A percentile compares a stretch with the other conserved stretches of the same genome.
Conservation (phyloP, 2,888 invertebrate species). For the Coelogynopora nodosa region DNA sequence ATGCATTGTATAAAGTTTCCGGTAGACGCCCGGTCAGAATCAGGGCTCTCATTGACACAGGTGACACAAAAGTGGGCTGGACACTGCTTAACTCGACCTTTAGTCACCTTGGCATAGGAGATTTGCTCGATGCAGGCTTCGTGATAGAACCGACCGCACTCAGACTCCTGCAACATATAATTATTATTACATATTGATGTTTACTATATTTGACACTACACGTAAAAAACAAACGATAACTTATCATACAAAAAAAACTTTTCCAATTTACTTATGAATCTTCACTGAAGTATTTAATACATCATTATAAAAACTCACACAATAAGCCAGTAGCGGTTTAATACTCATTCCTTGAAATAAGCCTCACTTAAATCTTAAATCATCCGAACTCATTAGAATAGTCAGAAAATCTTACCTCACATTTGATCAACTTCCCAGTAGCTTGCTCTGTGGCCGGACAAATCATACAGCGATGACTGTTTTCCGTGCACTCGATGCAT, state of each 20-base stretch:
- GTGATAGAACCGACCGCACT: constrained; percentile 33
- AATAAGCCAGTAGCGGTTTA: no score
- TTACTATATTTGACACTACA: no score
- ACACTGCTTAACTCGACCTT: not conserved
- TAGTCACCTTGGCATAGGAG: not conserved
- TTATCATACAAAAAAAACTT: no score
- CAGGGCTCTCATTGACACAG: constrained; percentile 1
- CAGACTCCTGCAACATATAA: not conserved
- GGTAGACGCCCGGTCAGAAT: not conserved
- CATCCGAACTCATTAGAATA: no score
- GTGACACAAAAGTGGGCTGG: constrained; percentile 27
- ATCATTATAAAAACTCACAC: no score
- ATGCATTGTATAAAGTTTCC: constrained; percentile 18
- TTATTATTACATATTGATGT: no score
- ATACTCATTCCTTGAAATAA: no score
- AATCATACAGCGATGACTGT: not conserved
- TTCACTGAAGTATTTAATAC: no score
- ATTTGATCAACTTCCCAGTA: not conserved
- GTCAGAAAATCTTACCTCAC: not conserved
- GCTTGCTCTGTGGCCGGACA: not conserved
- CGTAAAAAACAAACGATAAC: no score
- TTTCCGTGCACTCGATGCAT: not conserved
- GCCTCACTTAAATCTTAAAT: no score
- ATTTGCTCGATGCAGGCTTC: not conserved
- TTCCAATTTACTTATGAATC: no score